Evolutionary conservation across 2,888 invertebrate genomes (phyloP), one percentile per base, ranked within the genome.

Genomic region (Drosophila macrospina): DNA sequence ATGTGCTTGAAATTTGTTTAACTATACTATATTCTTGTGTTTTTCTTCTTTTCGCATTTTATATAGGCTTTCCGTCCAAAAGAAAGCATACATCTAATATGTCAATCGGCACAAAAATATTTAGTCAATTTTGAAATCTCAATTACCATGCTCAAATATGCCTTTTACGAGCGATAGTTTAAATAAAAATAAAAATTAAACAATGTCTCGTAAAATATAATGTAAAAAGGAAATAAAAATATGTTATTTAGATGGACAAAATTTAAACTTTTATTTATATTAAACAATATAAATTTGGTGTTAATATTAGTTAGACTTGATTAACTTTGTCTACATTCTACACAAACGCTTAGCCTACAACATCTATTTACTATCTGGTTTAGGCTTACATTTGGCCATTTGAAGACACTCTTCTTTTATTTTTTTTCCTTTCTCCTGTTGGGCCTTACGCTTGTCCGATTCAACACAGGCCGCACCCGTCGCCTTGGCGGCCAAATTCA

Each of bases 81-180:
- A 39, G 80, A 57, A 82, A 80, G 85, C 85, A 32, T n/a, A 4
- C 52, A 61, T n/a, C n/a, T 3, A 48, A 61, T 20, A 55, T 47
- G 15, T 61, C 47, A 41, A 24, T 7, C 13, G 45, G 57, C 69
- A 66, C 60, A 71, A 60, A 55, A 4, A 20, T 56, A 34, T 36
- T 44, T 32, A 28, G 51, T 61, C 51, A 67, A 61, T 56, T 78
- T 54, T 56, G 45, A 34, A 79, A 74, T 77, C 78, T 74, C 76
- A 57, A 63, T 57, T 50, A 30, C 11, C 2, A 39, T 13, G 13
- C 39, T 57, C 41, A 11, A 50, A 28, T 50, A 39, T 47, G 11
- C 28, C 10, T n/a, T 30, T 45, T 32, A 16, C 28, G 7, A 26
- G 26, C 44, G 13, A 13, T 10, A 39, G 15, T 16, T 7, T 15